Conservation (phyloP, 2,888 invertebrate genomes). For the Nomada ruficornis region DNA sequence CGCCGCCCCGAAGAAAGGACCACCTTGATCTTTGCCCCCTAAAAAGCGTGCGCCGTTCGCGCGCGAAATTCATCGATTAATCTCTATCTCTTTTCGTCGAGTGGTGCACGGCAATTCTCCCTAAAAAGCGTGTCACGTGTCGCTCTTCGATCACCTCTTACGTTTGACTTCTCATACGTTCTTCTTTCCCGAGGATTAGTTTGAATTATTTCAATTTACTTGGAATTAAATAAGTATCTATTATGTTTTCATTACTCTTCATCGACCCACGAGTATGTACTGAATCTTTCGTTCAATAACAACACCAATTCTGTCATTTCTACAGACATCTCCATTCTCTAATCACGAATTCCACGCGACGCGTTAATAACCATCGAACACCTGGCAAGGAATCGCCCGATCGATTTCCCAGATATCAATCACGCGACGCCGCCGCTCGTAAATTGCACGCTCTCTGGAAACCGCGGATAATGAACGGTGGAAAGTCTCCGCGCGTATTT, state of each 20-base stretch:
- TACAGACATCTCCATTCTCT: neutral
- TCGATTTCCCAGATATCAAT: conserved; percentile 27
- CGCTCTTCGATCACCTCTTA: conserved; percentile 1
- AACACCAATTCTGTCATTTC: neutral
- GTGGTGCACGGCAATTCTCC: neutral
- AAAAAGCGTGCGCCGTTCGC: conserved; percentile 29
- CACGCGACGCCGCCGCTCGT: conserved; percentile 28
- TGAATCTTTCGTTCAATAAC: no score
- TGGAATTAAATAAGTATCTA: no score
- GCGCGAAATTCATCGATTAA: conserved; percentile 64
- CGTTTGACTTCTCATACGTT: neutral
- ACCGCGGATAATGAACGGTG: conserved; percentile 28
- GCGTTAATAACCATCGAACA: conserved; percentile 13
- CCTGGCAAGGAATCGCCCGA: conserved; percentile 5
- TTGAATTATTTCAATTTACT: no score
- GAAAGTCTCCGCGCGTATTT: conserved; percentile 38
- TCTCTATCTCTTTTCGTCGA: conserved; percentile 17
- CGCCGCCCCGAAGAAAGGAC: conserved; percentile 15
- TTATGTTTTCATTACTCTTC: no score
- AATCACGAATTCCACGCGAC: neutral
- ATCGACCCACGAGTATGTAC: no score
- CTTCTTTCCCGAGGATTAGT: no score
- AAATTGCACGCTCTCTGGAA: conserved; percentile 13
- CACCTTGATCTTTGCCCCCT: conserved; percentile 41
- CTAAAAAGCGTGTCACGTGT: no score